Conservation (phyloP, 2,888 invertebrate genomes). For the Neocrepidodera transversa region DNA sequence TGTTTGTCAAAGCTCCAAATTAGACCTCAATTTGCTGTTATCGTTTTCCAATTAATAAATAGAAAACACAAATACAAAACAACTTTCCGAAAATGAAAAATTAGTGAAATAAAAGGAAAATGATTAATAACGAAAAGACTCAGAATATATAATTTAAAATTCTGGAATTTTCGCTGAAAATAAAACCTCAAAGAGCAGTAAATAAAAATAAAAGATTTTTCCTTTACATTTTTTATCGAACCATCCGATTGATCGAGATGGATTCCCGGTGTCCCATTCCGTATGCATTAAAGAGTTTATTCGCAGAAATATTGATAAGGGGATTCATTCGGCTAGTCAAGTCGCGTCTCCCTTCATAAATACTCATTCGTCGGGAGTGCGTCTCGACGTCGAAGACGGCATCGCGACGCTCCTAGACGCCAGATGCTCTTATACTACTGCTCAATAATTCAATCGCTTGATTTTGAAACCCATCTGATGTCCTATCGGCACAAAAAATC, state of each 20-base stretch:
- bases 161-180: no score
- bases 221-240: no score
- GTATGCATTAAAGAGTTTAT: conserved; percentile 30
- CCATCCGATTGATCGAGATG: conserved; percentile 14
- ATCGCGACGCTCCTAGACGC: conserved; percentile 44
- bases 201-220: no score
- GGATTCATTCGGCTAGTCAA: conserved; percentile 47
- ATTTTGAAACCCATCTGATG: conserved; percentile 52
- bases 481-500: conserved; percentile 31
- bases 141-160: no score
- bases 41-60: conserved; percentile 23
- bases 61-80: conserved; percentile 4
- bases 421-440: conserved; percentile 50
- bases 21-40: conserved; percentile 22
- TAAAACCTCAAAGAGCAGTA: no score
- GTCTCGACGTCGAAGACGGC: conserved; percentile 43
- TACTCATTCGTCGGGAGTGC: conserved; percentile 49
- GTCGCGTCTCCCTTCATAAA: conserved; percentile 50
- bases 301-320: conserved; percentile 42
- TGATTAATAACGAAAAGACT: no score
- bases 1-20: conserved; percentile 23
- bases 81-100: not conserved
- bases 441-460: conserved; percentile 51
- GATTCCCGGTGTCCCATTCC: conserved; percentile 14
- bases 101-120: no score